Percentiles rank a stretch among this genome's conserved stretches.
Evolutionary conservation across 2,888 invertebrate genomes (phyloP).

Genomic region (Plebejus argus): DNA sequence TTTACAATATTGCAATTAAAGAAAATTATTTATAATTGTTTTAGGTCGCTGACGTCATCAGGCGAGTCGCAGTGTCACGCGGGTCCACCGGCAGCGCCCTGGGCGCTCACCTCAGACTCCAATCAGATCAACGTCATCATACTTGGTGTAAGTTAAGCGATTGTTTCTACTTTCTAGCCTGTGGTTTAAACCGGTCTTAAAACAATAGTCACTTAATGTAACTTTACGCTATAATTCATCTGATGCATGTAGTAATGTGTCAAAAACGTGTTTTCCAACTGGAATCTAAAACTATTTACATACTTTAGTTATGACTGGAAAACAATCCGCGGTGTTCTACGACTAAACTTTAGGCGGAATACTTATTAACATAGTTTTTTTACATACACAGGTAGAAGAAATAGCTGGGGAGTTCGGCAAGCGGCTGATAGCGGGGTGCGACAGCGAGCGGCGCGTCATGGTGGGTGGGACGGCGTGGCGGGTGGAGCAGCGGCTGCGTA

Average conservation of each 20-base stretch:
- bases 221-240: too few relatives aligned
- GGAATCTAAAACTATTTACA: too few relatives aligned
- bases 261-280: too few relatives aligned
- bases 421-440: slow-evolving; percentile 92
- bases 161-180: background rate
- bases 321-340: too few relatives aligned
- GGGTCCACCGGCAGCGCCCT: slow-evolving; percentile 73
- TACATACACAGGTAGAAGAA: slow-evolving; percentile 81
- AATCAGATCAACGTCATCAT: slow-evolving; percentile 92
- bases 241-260: too few relatives aligned
- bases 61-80: slow-evolving; percentile 69
- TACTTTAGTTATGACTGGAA: too few relatives aligned
- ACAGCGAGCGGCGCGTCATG: slow-evolving; percentile 90
- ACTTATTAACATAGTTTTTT: too few relatives aligned
- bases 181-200: too few relatives aligned
- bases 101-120: slow-evolving; percentile 72
- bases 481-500: slow-evolving; percentile 91
- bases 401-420: slow-evolving; percentile 93
- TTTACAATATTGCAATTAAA: too few relatives aligned
- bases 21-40: too few relatives aligned
- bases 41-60: slow-evolving; percentile 66
- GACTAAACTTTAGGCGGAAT: too few relatives aligned
- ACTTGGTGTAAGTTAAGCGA: slow-evolving; percentile 83
- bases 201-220: too few relatives aligned
- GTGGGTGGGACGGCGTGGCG: slow-evolving; percentile 81